These are phyloP conservation scores for Pardosa pseudoannulata DNA, from an alignment of 2,888 invertebrate genomes.

Conservation along the genomic window DNA sequence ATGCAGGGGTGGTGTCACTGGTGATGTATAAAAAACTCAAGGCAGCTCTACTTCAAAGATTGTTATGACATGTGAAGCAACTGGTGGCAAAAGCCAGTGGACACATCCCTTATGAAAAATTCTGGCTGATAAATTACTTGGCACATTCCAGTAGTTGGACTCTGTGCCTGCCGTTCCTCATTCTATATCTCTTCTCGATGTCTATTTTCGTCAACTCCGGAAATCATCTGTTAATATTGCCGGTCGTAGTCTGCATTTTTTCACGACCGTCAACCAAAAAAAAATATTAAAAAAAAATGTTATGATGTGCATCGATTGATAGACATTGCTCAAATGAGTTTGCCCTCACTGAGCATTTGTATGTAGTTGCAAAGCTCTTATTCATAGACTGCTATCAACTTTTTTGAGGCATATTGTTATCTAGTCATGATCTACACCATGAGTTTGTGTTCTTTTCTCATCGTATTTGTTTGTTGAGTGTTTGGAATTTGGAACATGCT, in stretches of 20 bases:
- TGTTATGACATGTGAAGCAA: constrained; percentile 44
- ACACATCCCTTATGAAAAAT: constrained; percentile 51
- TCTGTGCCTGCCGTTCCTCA: constrained; percentile 65
- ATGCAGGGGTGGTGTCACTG: constrained; percentile 70
- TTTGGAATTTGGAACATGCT: neutral
- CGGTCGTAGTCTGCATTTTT: constrained; percentile 50
- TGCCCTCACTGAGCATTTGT: constrained; percentile 68
- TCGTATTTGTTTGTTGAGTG: constrained; percentile 8
- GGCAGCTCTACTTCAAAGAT: constrained; percentile 66
- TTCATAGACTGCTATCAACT: constrained; percentile 67
- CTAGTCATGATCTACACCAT: constrained; percentile 60
- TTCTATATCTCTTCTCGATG: constrained; percentile 71
- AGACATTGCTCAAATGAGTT: constrained; percentile 70
- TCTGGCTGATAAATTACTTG: constrained; percentile 57
- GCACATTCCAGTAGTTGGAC: constrained; percentile 51
- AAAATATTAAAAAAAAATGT: constrained; percentile 16
- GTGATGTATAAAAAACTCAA: constrained; percentile 63
- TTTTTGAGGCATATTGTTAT: constrained; percentile 68
- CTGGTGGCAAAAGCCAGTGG: constrained; percentile 56
- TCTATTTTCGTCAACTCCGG: constrained; percentile 69
- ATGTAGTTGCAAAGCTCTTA: constrained; percentile 70
- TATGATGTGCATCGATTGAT: constrained; percentile 68
- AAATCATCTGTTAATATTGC: constrained; percentile 62
- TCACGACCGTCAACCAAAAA: constrained; percentile 21
- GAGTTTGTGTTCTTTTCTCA: constrained; percentile 23